Conservation (phyloP, 2,797 vertebrate species). For the Crotalus adamanteus region DNA sequence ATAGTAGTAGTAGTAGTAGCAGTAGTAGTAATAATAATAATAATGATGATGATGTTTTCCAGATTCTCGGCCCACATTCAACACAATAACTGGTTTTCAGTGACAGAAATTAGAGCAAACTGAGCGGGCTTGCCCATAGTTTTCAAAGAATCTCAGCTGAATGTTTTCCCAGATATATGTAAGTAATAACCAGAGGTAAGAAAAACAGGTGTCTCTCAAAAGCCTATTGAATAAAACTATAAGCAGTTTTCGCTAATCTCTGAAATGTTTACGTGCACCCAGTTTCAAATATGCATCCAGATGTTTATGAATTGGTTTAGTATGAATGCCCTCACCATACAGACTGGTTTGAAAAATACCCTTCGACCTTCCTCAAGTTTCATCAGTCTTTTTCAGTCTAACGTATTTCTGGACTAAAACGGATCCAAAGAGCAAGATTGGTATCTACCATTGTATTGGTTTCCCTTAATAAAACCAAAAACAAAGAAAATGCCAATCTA, state of each 20-base stretch:
- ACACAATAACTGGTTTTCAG: neutral
- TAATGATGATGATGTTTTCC: neutral
- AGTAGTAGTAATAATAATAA: too few relatives aligned
- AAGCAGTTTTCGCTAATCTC: neutral
- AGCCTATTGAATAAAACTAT: neutral
- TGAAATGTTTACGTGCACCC: fast-evolving
- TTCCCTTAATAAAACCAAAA: neutral
- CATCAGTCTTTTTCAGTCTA: neutral
- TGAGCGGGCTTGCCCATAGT: neutral
- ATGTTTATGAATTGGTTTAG: neutral
- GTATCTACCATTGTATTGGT: neutral
- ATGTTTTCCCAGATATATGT: neutral
- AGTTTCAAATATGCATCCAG: neutral
- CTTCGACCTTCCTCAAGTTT: neutral
- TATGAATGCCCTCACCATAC: neutral
- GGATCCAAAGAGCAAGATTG: slow-evolving; percentile 1
- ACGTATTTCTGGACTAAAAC: neutral
- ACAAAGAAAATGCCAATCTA: neutral
- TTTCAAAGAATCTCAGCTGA: neutral
- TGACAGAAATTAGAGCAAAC: neutral
- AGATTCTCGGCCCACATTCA: neutral
- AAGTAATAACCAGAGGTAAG: fast-evolving
- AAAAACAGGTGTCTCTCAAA: neutral
- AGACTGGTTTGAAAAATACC: neutral
- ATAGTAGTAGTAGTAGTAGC: neutral